Evolutionary conservation across 30 jellyfish, hydroid and myxozoan species (phyloP).

Genomic region (Chrysaora quinquecirrha): DNA sequence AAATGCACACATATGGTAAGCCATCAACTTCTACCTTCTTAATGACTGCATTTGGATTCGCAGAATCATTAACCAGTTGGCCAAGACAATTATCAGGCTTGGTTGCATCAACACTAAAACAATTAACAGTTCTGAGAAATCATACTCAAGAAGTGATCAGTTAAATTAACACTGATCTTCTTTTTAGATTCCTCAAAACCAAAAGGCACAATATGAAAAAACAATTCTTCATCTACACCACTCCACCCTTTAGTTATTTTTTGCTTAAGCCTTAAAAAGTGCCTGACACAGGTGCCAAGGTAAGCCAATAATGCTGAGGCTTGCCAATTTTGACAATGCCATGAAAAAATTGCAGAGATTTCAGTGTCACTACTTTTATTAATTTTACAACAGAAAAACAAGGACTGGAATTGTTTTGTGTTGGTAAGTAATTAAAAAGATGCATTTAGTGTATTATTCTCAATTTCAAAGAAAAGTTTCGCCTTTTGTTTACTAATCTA

Average conservation of each 20-base stretch:
- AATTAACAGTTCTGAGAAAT: background rate
- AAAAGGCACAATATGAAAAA: background rate
- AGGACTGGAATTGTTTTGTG: background rate
- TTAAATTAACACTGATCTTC: background rate
- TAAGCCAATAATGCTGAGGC: too few species aligned
- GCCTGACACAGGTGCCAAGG: too few species aligned
- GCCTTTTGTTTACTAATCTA: too few species aligned
- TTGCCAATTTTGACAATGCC: too few species aligned
- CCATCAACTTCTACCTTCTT: background rate
- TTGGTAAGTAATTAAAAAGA: background rate
- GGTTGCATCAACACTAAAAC: slow-evolving; percentile 12
- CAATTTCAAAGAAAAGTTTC: too few species aligned
- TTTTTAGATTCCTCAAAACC: background rate
- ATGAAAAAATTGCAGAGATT: background rate
- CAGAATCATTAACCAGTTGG: slow-evolving; percentile 9
- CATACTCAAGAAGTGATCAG: background rate
- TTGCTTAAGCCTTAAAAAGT: too few species aligned
- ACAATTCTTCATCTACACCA: too few species aligned
- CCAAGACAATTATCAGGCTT: background rate
- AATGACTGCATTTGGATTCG: slow-evolving; percentile 5
- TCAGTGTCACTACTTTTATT: too few species aligned
- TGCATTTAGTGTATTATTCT: too few species aligned
- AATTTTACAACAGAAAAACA: background rate
- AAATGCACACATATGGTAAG: background rate
- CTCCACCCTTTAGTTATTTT: too few species aligned